phyloP scores from a whole-genome alignment of 2,113 vertebrate genomes.

The Cynoglossus semilaevis region DNA sequence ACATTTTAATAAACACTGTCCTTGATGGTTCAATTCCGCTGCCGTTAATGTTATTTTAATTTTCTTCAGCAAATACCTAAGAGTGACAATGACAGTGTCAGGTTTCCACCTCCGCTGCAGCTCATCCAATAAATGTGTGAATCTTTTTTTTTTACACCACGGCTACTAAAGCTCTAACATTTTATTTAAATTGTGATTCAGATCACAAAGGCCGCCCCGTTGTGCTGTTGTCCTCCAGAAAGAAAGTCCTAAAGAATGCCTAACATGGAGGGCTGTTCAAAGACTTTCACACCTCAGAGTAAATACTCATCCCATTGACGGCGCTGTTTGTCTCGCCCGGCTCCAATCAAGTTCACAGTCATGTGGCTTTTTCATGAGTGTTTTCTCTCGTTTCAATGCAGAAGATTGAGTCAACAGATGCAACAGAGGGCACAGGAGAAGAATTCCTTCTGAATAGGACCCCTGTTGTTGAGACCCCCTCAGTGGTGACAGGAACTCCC shows the following conservation, averaged over 20 bases:
- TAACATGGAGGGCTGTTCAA: conserved; percentile 62
- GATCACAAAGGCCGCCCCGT: conserved; percentile 57
- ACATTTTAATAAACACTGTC: conserved; percentile 75
- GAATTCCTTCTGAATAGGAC: conserved; percentile 75
- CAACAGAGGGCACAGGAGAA: conserved; percentile 63
- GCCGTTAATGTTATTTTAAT: conserved; percentile 32
- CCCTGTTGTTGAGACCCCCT: conserved; percentile 75
- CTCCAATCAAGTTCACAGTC: conserved; percentile 82
- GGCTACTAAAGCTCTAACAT: conserved; percentile 51
- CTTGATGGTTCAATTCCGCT: conserved; percentile 39
- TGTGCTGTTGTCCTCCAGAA: conserved; percentile 63
- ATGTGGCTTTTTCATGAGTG: conserved; percentile 74
- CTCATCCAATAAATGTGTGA: conserved; percentile 44
- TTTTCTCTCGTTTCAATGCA: conserved; percentile 70
- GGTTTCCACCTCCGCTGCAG: conserved; percentile 20
- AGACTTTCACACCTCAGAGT: conserved; percentile 73
- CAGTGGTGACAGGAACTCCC: conserved; percentile 72
- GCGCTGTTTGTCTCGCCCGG: conserved; percentile 58
- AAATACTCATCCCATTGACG: conserved; percentile 68
- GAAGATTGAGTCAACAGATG: conserved; percentile 77
- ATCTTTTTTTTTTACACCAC: background rate
- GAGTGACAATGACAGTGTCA: background rate
- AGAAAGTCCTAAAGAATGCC: conserved; percentile 53
- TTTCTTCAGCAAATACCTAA: conserved; percentile 17
- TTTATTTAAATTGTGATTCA: conserved; percentile 59